Evolutionary conservation across 2,888 invertebrate genomes (phyloP).

Genomic region (Tuta absoluta): DNA sequence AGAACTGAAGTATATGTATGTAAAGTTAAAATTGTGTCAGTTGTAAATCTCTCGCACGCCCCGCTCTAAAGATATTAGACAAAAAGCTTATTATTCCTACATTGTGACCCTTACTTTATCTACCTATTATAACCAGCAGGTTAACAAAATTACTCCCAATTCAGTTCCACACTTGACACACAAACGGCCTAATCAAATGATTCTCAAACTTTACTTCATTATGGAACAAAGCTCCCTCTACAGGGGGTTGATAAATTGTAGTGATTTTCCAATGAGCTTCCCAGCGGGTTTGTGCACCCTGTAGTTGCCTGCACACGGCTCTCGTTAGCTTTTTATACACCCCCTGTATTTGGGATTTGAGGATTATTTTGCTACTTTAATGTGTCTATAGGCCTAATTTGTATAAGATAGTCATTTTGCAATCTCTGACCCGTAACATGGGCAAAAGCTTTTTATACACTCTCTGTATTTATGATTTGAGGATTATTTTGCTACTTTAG

Average conservation of each 20-base stretch:
- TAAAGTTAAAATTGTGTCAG: no score
- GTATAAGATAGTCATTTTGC: constrained; percentile 35
- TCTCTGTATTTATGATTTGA: neutral
- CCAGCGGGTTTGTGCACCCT: constrained; percentile 29
- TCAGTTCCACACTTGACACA: constrained; percentile 5
- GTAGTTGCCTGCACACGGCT: constrained; percentile 8
- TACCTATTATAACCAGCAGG: neutral
- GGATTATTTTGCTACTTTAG: neutral
- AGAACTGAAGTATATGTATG: no score
- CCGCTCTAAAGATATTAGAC: no score
- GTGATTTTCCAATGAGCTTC: constrained; percentile 39
- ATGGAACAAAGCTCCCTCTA: constrained; percentile 17
- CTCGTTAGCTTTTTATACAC: constrained; percentile 9
- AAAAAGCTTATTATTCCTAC: no score
- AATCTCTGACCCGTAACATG: no score
- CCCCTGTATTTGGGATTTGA: neutral
- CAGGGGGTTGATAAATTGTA: constrained; percentile 30
- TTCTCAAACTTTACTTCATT: constrained; percentile 17
- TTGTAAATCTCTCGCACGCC: no score
- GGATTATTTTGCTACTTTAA: neutral
- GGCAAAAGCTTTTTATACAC: constrained; percentile 6
- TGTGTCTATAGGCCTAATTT: no score
- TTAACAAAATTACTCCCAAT: neutral
- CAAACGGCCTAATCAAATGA: constrained; percentile 11
- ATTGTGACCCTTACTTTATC: neutral